Conservation (phyloP, 2,797 vertebrate species). For the Amblyraja radiata region DNA sequence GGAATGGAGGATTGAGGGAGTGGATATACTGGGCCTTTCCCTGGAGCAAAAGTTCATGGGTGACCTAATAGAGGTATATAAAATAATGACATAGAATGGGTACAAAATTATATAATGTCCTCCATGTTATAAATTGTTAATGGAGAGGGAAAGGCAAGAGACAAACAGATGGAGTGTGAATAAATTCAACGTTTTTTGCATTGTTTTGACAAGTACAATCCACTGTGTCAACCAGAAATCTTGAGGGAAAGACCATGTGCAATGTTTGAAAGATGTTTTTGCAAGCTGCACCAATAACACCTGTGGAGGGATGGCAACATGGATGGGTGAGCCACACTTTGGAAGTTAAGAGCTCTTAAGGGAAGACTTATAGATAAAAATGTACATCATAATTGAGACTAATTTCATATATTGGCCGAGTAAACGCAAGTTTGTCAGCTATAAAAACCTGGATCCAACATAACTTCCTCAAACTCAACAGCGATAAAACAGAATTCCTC, state of each 20-base stretch:
- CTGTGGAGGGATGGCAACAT: neutral
- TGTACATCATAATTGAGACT: neutral
- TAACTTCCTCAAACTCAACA: no score
- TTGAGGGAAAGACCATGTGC: neutral
- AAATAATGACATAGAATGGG: no score
- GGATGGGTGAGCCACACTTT: neutral
- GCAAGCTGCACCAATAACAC: neutral
- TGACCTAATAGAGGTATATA: no score
- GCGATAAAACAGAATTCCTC: no score
- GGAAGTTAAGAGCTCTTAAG: neutral
- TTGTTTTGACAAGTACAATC: neutral
- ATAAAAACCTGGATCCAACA: no score
- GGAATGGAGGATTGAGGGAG: no score
- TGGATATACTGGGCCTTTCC: no score
- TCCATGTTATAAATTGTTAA: neutral
- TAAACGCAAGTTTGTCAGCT: neutral
- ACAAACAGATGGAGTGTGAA: neutral
- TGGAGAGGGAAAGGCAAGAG: neutral
- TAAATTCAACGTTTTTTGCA: neutral
- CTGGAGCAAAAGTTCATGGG: no score
- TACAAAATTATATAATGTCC: no score
- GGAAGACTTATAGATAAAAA: neutral
- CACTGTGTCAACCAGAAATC: neutral
- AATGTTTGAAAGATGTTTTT: neutral
- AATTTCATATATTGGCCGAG: neutral